phyloP scores from a whole-genome alignment of 2,797 vertebrate species.

The Acestrorhynchus altus region DNA sequence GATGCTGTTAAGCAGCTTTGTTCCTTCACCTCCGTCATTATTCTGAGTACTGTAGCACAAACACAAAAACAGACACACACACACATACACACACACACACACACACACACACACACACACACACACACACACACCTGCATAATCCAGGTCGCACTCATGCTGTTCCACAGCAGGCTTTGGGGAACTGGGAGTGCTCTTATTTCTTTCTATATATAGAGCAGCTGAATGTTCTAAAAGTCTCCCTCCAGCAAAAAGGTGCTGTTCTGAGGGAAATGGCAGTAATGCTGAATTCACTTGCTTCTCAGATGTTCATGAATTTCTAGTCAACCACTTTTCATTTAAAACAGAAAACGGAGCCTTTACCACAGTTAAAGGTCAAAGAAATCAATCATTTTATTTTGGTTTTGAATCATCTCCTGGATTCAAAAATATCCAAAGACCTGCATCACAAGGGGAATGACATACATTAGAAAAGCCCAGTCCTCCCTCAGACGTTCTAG shows the following conservation, averaged over 20 bases:
- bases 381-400: neutral
- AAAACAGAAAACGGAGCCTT: too few relatives aligned
- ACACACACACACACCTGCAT: conserved; percentile 24
- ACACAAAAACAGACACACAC: conserved; percentile 14
- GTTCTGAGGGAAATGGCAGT: neutral
- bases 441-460: neutral
- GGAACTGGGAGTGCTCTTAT: conserved; percentile 18
- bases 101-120: conserved; percentile 7
- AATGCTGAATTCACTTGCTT: neutral
- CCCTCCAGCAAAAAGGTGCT: neutral
- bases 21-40: conserved; percentile 7
- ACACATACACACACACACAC: conserved; percentile 11
- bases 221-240: conserved; percentile 7
- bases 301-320: neutral
- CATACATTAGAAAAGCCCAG: too few relatives aligned
- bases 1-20: neutral
- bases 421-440: too few relatives aligned
- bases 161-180: conserved; percentile 35
- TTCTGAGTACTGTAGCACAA: neutral
- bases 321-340: neutral
- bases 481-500: too few relatives aligned
- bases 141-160: conserved; percentile 35
- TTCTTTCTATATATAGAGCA: conserved; percentile 35
- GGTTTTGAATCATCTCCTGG: too few relatives aligned
- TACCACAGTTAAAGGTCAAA: neutral